phyloP scores from a whole-genome alignment of 2,888 invertebrate species.

The Phengaris arion region DNA sequence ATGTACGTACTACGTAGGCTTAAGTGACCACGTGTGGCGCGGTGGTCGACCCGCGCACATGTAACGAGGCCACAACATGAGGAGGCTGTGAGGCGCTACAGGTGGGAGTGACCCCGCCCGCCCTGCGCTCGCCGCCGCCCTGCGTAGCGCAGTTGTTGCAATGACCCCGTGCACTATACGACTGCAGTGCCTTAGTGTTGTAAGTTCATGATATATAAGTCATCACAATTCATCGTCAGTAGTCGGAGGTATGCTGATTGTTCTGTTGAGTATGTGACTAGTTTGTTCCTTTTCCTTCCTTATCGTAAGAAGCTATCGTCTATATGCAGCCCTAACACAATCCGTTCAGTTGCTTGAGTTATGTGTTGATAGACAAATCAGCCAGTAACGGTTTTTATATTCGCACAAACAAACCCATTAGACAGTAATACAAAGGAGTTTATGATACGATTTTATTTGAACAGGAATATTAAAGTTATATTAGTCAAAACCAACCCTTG shows the following conservation, averaged over 20 bases:
- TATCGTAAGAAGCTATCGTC: too few relatives aligned
- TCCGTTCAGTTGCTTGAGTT: too few relatives aligned
- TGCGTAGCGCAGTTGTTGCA: not conserved
- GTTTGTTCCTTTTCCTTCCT: too few relatives aligned
- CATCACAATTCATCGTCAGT: too few relatives aligned
- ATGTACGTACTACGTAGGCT: not conserved
- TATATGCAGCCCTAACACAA: too few relatives aligned
- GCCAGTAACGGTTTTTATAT: too few relatives aligned
- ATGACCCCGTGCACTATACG: not conserved
- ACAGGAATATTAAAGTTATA: not conserved
- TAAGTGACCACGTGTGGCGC: not conserved
- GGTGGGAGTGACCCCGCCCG: constrained; percentile 19
- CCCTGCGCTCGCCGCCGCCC: constrained; percentile 19
- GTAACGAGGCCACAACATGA: not conserved
- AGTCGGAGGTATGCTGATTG: too few relatives aligned
- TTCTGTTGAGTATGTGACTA: too few relatives aligned
- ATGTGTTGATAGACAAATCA: too few relatives aligned
- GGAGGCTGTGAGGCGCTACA: constrained; percentile 9
- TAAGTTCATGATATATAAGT: too few relatives aligned
- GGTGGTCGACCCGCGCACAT: not conserved
- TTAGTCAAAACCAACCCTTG: constrained; percentile 11
- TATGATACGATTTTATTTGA: not conserved
- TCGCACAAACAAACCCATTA: too few relatives aligned
- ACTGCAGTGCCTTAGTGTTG: too few relatives aligned
- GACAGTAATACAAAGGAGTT: not conserved